Evolutionary conservation across 2,888 invertebrate genomes (phyloP).

Genomic region (Pseudococcus jackbeardsleyi): DNA sequence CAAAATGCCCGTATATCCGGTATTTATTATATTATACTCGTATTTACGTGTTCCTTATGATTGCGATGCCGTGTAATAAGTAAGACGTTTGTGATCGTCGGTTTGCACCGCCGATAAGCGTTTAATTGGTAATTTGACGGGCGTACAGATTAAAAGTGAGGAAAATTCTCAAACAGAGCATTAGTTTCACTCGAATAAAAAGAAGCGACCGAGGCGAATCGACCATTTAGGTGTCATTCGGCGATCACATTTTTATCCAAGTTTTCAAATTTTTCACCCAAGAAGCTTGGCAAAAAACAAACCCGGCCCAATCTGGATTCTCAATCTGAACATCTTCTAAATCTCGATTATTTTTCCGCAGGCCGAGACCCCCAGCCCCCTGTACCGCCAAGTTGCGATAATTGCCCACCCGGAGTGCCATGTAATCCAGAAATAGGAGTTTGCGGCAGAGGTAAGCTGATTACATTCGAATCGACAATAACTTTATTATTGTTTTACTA

Average conservation of each 20-base stretch:
- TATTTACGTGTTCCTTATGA: neutral
- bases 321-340: neutral
- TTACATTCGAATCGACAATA: conserved; percentile 39
- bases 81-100: conserved; percentile 11
- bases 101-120: conserved; percentile 8
- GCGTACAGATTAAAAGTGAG: neutral
- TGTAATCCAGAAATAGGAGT: conserved; percentile 86
- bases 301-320: neutral
- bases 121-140: conserved; percentile 34
- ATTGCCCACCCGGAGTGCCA: conserved; percentile 83
- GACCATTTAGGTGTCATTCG: neutral
- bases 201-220: conserved; percentile 20
- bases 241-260: neutral
- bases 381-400: conserved; percentile 75
- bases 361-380: conserved; percentile 65
- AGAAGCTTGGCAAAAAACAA: neutral
- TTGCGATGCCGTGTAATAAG: neutral
- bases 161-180: neutral
- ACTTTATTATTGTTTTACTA: conserved; percentile 16
- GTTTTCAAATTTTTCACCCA: neutral
- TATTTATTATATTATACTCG: neutral
- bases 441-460: conserved; percentile 79
- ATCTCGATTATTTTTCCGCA: conserved; percentile 49
- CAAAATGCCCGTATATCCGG: conserved; percentile 22
- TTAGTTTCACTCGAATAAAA: conserved; percentile 27